Conservation (phyloP, 2,797 vertebrate genomes). For the Protosalanx chinensis region DNA sequence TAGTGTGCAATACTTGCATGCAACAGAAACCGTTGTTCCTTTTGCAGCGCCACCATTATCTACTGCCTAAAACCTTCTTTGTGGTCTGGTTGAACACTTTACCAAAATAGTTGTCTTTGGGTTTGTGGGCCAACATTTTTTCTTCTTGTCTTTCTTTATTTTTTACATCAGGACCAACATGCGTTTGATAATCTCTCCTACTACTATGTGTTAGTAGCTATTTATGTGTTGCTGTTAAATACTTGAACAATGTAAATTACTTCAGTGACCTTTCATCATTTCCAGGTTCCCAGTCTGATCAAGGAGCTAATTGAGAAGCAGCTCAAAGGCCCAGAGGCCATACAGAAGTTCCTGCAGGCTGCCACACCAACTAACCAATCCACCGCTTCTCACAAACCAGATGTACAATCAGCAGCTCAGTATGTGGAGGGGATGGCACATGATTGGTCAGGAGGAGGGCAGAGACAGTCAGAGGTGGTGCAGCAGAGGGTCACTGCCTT, state of each 20-base stretch:
- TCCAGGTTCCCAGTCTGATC: conserved; percentile 68
- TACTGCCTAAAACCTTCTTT: neutral
- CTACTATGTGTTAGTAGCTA: neutral
- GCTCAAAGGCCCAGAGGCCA: conserved; percentile 57
- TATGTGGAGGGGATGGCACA: conserved; percentile 43
- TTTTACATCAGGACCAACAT: too few relatives aligned
- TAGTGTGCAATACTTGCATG: neutral
- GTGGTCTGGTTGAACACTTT: neutral
- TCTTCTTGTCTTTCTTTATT: too few relatives aligned
- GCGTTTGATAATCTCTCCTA: too few relatives aligned
- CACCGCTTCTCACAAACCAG: conserved; percentile 30
- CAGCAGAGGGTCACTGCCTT: conserved; percentile 63
- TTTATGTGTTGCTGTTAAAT: neutral
- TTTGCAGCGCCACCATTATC: neutral
- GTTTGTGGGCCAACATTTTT: too few relatives aligned
- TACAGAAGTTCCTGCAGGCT: conserved; percentile 48
- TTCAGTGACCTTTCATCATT: neutral
- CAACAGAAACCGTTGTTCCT: too few relatives aligned
- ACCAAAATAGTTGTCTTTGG: too few relatives aligned
- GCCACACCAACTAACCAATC: conserved; percentile 24
- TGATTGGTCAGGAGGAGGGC: conserved; percentile 43
- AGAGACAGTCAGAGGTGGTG: conserved; percentile 43
- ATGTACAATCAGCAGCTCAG: conserved; percentile 27
- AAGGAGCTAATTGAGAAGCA: conserved; percentile 70
- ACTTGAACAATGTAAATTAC: neutral